Percentiles rank a stretch among this genome's conserved stretches.
These are phyloP conservation scores for Sander vitreus DNA, from an alignment of 2,113 vertebrate genomes.

Conservation along the genomic window DNA sequence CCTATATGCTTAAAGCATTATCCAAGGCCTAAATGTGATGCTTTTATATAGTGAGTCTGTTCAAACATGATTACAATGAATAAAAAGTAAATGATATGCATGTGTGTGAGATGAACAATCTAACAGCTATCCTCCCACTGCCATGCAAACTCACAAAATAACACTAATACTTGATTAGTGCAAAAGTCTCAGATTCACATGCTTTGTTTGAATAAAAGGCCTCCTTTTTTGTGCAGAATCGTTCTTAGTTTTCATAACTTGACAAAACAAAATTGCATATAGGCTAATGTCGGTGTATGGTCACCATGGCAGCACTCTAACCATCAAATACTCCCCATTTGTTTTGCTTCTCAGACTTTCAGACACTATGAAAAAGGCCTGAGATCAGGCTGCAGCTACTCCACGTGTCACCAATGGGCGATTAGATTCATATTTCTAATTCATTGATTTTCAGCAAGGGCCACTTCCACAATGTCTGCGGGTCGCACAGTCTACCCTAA, in stretches of 20 bases:
- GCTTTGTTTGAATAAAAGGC: not conserved
- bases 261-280: not conserved
- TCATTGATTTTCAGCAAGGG: slow-evolving; percentile 69
- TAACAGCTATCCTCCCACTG: not conserved
- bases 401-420: slow-evolving; percentile 61
- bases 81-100: not conserved
- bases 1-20: not conserved
- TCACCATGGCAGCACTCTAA: not conserved
- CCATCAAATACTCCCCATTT: not conserved
- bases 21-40: not conserved
- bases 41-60: not conserved
- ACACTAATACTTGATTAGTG: not conserved
- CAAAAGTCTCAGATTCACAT: not conserved
- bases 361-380: slow-evolving; percentile 37
- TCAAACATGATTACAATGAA: not conserved
- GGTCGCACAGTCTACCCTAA: slow-evolving; percentile 57
- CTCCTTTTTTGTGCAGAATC: not conserved
- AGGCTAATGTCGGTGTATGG: too few species aligned
- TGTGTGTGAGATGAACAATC: not conserved
- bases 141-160: not conserved
- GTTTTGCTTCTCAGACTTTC: not conserved
- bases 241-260: not conserved
- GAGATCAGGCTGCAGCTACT: slow-evolving; percentile 56
- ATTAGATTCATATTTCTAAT: slow-evolving; percentile 80
- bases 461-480: slow-evolving; percentile 68